These are phyloP conservation scores for Heliothis subflexa DNA, from an alignment of 1,140 invertebrate genomes.

Conservation along the genomic window DNA sequence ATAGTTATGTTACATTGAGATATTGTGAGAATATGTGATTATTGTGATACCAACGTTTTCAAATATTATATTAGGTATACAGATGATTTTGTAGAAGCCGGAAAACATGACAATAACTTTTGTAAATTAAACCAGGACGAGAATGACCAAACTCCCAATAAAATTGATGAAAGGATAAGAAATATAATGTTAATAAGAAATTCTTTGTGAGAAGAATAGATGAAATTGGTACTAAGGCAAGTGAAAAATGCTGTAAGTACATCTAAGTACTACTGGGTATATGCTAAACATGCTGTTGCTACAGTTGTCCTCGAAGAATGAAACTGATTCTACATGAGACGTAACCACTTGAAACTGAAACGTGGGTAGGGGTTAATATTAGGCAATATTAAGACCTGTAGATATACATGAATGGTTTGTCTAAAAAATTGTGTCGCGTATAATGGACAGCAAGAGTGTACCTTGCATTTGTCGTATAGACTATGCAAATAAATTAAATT, in stretches of 20 bases:
- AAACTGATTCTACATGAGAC: too few species aligned
- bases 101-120: not conserved
- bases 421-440: too few species aligned
- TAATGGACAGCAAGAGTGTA: too few species aligned
- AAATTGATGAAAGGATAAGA: not conserved
- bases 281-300: too few species aligned
- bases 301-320: too few species aligned
- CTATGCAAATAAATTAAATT: slow-evolving; percentile 10
- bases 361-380: too few species aligned
- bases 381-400: too few species aligned
- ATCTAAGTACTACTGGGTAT: too few species aligned
- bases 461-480: not conserved
- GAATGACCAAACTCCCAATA: not conserved
- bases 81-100: slow-evolving; percentile 23
- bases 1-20: slow-evolving; percentile 41
- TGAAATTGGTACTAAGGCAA: not conserved
- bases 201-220: not conserved
- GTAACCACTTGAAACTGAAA: too few species aligned
- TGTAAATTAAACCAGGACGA: not conserved
- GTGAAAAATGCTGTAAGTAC: too few species aligned
- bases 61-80: slow-evolving; percentile 47
- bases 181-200: too few species aligned
- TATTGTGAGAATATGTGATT: slow-evolving; percentile 38
- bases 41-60: slow-evolving; percentile 45
- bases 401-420: too few species aligned